Evolutionary conservation across 2,113 vertebrate genomes (phyloP), one percentile per base, ranked within the genome.

Genomic region (Thoracochromis brauschi): DNA sequence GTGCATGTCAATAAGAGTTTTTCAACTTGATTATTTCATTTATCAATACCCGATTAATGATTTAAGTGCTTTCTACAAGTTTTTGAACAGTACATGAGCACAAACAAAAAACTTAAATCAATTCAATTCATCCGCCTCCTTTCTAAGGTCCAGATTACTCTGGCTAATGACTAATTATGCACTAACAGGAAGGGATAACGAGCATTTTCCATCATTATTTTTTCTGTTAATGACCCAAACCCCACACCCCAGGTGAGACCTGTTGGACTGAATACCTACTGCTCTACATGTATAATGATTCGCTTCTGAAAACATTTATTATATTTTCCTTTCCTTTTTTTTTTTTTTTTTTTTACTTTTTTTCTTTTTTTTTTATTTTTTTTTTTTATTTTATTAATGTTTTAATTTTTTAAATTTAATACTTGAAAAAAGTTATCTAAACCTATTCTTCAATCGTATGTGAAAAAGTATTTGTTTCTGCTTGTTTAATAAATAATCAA

Each of bases 301-400:
- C 0, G 7, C 26, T 68, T 38, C 45, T 35, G 47, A 53, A 53
- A 80, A 53, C 40, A 9, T 8, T 19, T 19, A 40, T 53, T 53
- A 8, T 29, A 16, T 60, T 60, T 31, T 17, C 13, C 5, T 31
- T 9, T 9, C 1, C 9, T 17, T 8, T 49, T 13, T 16, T 9
- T 29, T 1, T 7, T 4, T 19, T 8, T 31, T 17, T 60, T 60
- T 9, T n/a, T n/a, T n/a, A n/a, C n/a, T n/a, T n/a, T 17, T 8
- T 49, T 13, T 16, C 5, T 29, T 1, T 7, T 4, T 19, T 8
- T 17, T 8, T 49, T 13, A 9, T 9, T 29, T 1, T 7, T 4
- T 19, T 8, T 31, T 17, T 60, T 60, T 9, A 58, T 31, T 31
- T 60, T 60, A 58, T 60, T 60, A 60, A 60, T 60, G 16, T 60